Evolutionary conservation across 1,140 invertebrate species (phyloP).

Genomic region (Adoxophyes honmai): DNA sequence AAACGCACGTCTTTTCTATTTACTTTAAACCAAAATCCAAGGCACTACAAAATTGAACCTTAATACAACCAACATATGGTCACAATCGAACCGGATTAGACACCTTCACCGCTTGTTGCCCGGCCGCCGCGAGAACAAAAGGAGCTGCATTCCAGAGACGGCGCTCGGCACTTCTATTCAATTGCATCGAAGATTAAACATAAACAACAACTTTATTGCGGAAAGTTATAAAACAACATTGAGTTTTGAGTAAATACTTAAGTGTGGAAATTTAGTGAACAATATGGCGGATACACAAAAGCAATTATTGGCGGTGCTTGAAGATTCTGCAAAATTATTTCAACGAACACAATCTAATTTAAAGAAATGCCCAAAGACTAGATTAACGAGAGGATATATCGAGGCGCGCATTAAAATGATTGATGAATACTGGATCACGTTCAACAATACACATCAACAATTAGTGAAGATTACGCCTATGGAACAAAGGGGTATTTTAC

Average conservation of each 20-base stretch:
- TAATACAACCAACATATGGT: not conserved
- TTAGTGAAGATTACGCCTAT: constrained; percentile 14
- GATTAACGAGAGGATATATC: constrained; percentile 21
- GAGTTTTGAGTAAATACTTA: not conserved
- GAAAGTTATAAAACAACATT: not conserved
- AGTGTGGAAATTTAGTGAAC: not conserved
- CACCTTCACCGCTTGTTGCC: not conserved
- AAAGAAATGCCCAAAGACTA: constrained; percentile 23
- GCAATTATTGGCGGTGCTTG: not conserved
- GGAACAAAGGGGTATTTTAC: constrained; percentile 13
- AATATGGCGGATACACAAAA: not conserved
- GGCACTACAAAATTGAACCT: no score
- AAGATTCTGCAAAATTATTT: constrained; percentile 14
- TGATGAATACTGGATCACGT: constrained; percentile 16
- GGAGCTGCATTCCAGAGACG: not conserved
- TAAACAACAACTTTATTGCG: not conserved
- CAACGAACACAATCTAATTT: constrained; percentile 20
- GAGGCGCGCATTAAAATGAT: constrained; percentile 19
- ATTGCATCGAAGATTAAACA: not conserved
- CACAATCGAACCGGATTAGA: not conserved
- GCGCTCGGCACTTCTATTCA: not conserved
- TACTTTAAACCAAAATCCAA: no score
- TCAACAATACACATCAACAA: constrained; percentile 10
- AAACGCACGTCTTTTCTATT: no score
- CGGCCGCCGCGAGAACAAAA: not conserved